Conservation (phyloP, 2,113 vertebrate species). For the Plotosus lineatus region DNA sequence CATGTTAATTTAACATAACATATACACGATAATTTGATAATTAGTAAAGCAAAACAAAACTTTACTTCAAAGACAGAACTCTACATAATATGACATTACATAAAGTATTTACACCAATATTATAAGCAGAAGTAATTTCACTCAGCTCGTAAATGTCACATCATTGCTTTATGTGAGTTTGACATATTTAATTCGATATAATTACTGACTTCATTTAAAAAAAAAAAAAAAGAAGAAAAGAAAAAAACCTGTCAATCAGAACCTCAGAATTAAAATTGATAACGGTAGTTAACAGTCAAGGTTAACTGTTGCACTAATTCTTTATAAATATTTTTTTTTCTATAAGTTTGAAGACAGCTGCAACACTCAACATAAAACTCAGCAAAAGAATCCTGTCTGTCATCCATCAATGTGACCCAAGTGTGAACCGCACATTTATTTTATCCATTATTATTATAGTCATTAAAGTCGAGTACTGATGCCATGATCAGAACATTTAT, state of each 20-base stretch:
- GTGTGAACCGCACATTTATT: background rate
- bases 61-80: background rate
- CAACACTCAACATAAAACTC: too few species aligned
- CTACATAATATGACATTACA: background rate
- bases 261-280: background rate
- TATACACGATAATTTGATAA: background rate
- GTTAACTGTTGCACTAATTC: background rate
- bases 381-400: too few species aligned
- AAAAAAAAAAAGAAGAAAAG: too few species aligned
- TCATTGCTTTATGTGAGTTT: background rate
- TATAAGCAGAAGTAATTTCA: background rate
- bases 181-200: background rate
- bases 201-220: too few species aligned
- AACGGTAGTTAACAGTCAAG: background rate
- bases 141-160: background rate
- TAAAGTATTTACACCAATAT: background rate
- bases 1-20: background rate
- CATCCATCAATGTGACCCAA: too few species aligned
- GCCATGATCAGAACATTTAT: background rate
- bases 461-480: background rate
- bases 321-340: background rate
- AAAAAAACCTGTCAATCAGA: too few species aligned
- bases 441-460: background rate
- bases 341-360: too few species aligned
- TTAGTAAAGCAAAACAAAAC: background rate